Conservation (phyloP, 2,113 vertebrate genomes). For the Lethenteron reissneri region DNA sequence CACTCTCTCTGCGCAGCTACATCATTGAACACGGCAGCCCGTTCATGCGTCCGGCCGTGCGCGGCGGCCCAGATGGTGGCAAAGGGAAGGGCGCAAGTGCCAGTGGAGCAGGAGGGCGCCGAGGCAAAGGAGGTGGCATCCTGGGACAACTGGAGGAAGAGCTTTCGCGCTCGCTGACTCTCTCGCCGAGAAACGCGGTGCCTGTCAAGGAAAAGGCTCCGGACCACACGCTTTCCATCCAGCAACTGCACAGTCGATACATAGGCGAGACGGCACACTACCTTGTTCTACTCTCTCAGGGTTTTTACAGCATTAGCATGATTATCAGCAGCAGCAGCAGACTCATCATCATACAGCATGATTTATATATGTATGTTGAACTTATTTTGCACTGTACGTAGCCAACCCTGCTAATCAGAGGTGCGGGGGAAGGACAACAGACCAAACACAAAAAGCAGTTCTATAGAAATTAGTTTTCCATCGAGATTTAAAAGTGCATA, state of each 20-base stretch:
- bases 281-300: no score
- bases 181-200: conserved; percentile 21
- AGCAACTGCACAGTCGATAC: conserved; percentile 49
- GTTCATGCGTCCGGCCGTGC: conserved; percentile 44
- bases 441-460: no score
- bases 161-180: conserved; percentile 31
- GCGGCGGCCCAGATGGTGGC: conserved; percentile 16
- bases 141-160: conserved; percentile 49
- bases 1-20: conserved; percentile 27
- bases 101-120: conserved; percentile 16
- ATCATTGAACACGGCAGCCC: conserved; percentile 63
- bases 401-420: no score
- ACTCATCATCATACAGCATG: no score
- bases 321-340: no score
- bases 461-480: no score
- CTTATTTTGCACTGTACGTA: no score
- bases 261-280: conserved; percentile 27
- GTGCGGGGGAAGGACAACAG: no score
- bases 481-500: no score
- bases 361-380: no score
- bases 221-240: conserved; percentile 59
- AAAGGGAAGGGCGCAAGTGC: conserved; percentile 23
- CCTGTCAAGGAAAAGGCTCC: conserved; percentile 48
- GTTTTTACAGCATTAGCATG: no score
- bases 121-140: no score